These are phyloP conservation scores for Xanthia togata DNA, from an alignment of 2,888 invertebrate genomes.

Conservation along the genomic window DNA sequence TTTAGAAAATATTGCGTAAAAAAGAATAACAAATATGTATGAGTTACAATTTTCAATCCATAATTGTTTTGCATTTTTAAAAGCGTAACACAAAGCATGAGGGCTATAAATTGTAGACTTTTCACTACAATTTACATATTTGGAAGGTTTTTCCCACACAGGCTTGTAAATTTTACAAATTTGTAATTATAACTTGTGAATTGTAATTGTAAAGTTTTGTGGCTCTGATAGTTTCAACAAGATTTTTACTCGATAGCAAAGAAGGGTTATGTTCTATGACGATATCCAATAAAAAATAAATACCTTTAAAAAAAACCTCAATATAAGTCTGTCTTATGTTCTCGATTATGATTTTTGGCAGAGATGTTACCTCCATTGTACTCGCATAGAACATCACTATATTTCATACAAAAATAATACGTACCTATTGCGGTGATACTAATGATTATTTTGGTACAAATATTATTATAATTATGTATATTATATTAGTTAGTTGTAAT, in stretches of 20 bases:
- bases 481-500: conserved; percentile 54
- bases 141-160: too few species aligned
- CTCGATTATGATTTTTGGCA: not conserved
- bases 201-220: too few species aligned
- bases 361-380: not conserved
- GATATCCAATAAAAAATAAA: not conserved
- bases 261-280: not conserved
- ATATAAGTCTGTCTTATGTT: not conserved
- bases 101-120: too few species aligned
- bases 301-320: not conserved
- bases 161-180: too few species aligned
- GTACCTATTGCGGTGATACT: conserved; percentile 58
- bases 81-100: too few species aligned
- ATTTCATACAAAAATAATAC: conserved; percentile 51
- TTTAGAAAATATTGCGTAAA: too few species aligned
- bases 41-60: too few species aligned
- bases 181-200: too few species aligned
- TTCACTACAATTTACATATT: too few species aligned
- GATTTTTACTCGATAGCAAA: not conserved
- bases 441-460: conserved; percentile 66
- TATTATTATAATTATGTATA: conserved; percentile 61
- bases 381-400: conserved; percentile 26
- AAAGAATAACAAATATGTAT: too few species aligned
- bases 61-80: too few species aligned
- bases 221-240: not conserved